Conservation (phyloP, 2,888 invertebrate genomes). For the Cheiracanthium punctorium region DNA sequence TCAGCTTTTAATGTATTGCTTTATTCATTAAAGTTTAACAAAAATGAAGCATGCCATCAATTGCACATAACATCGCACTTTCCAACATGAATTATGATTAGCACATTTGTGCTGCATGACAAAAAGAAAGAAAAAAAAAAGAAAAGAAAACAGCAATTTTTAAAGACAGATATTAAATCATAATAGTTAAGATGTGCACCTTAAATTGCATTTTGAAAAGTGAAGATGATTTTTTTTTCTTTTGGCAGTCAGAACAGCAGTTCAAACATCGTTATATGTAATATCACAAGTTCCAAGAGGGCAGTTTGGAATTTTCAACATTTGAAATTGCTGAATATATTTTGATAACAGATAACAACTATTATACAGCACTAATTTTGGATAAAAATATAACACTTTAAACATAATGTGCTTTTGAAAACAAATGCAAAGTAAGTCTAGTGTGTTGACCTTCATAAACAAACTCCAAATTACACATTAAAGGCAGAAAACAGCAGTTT, state of each 20-base stretch:
- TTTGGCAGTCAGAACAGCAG: conserved; percentile 3
- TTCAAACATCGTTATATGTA: conserved; percentile 1
- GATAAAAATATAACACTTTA: conserved; percentile 7
- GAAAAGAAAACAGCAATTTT: no score
- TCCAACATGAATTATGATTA: no score
- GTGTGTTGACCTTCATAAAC: neutral
- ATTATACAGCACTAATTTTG: neutral
- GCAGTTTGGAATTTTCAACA: neutral
- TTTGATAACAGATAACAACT: neutral
- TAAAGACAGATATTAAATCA: no score
- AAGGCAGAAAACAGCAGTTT: neutral
- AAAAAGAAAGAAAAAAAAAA: no score
- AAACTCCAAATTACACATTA: neutral
- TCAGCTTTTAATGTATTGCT: no score
- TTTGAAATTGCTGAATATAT: neutral
- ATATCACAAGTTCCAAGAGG: conserved; percentile 10
- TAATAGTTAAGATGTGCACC: no score
- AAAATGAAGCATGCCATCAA: no score
- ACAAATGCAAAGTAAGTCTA: neutral
- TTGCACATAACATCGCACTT: no score
- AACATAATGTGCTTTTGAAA: conserved; percentile 11
- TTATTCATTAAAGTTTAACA: no score
- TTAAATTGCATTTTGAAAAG: no score
- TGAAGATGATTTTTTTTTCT: no score
- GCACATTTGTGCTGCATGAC: no score